phyloP scores from a whole-genome alignment of 2,888 invertebrate genomes.

The Caenorhabditis imperialis region DNA sequence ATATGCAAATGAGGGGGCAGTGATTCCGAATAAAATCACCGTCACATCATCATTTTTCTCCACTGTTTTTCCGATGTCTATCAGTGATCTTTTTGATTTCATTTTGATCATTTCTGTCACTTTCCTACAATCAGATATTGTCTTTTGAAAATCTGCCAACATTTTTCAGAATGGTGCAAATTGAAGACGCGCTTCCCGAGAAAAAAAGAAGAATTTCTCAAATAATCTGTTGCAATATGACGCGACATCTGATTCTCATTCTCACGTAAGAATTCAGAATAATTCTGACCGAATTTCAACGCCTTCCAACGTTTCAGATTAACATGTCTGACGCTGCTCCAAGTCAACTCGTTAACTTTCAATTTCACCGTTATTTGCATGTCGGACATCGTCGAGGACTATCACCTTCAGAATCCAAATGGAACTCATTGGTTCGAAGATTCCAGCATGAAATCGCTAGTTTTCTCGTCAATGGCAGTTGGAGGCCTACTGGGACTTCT shows the following conservation, averaged over 20 bases:
- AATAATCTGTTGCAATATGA: constrained; percentile 42
- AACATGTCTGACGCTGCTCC: constrained; percentile 38
- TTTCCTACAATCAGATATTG: not conserved
- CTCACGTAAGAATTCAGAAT: constrained; percentile 54
- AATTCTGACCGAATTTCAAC: too few relatives aligned
- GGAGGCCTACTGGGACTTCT: constrained; percentile 32
- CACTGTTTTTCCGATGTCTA: constrained; percentile 11
- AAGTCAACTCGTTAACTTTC: constrained; percentile 42
- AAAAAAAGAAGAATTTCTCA: constrained; percentile 16
- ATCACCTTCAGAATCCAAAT: constrained; percentile 12
- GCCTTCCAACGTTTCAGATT: constrained; percentile 20
- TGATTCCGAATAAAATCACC: constrained; percentile 25
- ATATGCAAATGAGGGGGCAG: constrained; percentile 39
- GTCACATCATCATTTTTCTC: constrained; percentile 5
- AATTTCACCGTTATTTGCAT: constrained; percentile 54
- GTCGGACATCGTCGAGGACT: constrained; percentile 43
- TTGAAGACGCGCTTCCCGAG: constrained; percentile 15
- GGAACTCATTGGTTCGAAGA: constrained; percentile 42
- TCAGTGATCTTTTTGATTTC: constrained; percentile 16
- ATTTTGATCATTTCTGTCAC: not conserved
- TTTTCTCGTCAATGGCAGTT: constrained; percentile 34
- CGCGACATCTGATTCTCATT: constrained; percentile 42
- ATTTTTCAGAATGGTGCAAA: constrained; percentile 36
- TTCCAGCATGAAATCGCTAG: constrained; percentile 33
- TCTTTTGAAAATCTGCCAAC: constrained; percentile 12